Evolutionary conservation across 2,113 vertebrate species (phyloP).

Genomic region (Microcebus tavaratra): DNA sequence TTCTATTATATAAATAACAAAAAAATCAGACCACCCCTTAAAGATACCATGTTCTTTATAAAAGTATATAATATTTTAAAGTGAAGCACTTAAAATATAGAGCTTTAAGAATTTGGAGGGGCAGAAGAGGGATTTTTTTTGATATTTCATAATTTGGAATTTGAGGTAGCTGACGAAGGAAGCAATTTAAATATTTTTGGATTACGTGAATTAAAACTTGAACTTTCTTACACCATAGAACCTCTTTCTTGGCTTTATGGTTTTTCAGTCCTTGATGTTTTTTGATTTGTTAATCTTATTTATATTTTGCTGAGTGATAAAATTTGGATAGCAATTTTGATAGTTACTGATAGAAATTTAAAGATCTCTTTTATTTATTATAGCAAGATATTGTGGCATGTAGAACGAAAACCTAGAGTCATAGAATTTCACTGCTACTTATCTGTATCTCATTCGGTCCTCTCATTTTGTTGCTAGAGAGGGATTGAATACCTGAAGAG

Average conservation of each 20-base stretch:
- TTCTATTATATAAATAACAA: neutral
- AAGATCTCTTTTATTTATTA: neutral
- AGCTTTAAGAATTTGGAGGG: neutral
- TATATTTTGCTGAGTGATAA: neutral
- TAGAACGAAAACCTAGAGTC: neutral
- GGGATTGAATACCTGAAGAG: neutral
- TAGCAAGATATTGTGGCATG: neutral
- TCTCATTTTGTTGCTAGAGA: neutral
- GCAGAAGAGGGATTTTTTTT: neutral
- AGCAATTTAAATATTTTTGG: neutral
- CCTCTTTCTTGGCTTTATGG: neutral
- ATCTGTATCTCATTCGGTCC: neutral
- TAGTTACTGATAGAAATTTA: neutral
- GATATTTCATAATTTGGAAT: neutral
- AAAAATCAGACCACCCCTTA: neutral
- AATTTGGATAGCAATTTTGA: neutral
- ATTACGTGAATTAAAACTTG: neutral
- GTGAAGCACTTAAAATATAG: neutral
- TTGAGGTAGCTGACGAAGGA: neutral
- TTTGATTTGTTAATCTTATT: neutral
- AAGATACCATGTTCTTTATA: neutral
- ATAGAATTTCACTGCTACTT: neutral
- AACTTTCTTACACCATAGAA: neutral
- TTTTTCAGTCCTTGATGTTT: neutral
- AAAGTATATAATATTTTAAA: neutral